These are phyloP conservation scores for Drosophila quinaria DNA, from an alignment of 2,888 invertebrate species.

Conservation along the genomic window DNA sequence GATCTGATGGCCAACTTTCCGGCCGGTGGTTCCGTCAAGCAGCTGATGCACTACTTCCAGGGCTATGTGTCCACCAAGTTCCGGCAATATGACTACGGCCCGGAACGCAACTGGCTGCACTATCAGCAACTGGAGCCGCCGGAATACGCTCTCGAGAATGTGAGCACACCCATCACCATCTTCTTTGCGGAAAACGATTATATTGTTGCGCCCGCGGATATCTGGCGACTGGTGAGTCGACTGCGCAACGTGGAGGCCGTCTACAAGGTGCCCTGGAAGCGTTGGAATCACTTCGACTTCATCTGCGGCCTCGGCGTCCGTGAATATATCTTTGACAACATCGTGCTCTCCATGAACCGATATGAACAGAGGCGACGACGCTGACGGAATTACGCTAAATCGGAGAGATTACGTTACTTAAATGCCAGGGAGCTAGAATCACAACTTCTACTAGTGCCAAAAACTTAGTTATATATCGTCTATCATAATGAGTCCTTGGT, in stretches of 20 bases:
- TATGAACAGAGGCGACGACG: constrained; percentile 76
- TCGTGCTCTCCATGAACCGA: constrained; percentile 78
- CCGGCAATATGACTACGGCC: constrained; percentile 84
- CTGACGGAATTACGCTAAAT: background rate
- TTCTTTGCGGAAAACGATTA: constrained; percentile 84
- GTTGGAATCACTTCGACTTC: constrained; percentile 85
- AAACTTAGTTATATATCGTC: constrained; percentile 56
- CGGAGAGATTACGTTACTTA: background rate
- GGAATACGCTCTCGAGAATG: constrained; percentile 80
- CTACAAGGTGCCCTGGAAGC: constrained; percentile 84
- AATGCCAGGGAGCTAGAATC: constrained; percentile 44
- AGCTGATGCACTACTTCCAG: constrained; percentile 85
- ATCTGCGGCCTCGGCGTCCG: constrained; percentile 84
- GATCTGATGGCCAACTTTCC: constrained; percentile 84
- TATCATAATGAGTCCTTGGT: constrained; percentile 44
- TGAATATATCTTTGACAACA: constrained; percentile 84
- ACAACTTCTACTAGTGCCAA: constrained; percentile 75
- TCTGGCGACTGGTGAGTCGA: constrained; percentile 78
- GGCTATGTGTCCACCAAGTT: constrained; percentile 84
- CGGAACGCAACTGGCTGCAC: constrained; percentile 77
- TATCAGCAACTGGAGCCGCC: constrained; percentile 83
- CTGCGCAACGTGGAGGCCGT: constrained; percentile 78
- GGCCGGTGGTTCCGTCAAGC: constrained; percentile 84
- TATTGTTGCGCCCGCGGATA: constrained; percentile 83
- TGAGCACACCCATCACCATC: constrained; percentile 81